Evolutionary conservation across 1,140 invertebrate species (phyloP), one percentile per base, ranked within the genome.

Genomic region (Reticulitermes speratus): DNA sequence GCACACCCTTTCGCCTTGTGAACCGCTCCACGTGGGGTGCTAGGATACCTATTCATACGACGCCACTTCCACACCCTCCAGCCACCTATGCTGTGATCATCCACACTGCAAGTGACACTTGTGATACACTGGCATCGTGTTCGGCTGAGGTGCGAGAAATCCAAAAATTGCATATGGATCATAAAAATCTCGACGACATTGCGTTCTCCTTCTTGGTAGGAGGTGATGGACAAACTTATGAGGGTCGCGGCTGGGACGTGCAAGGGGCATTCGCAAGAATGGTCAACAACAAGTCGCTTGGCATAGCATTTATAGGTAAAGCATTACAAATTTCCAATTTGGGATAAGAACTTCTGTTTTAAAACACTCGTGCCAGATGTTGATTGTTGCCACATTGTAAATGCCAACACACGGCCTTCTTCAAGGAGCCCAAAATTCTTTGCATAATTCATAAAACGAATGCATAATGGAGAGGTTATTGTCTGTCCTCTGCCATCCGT

Each of bases 241-340:
- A 96, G 89, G 96, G 95, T 7, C 92, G 96, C 21, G 96, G 95
- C 9, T 97, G 95, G 95, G 91, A 93, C 32, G 89, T 90, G 1
- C 87, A 93, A 1, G 96, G 96, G 0, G 94, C 95, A 0, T 69
- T 65, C 52, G 32, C 82, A 44, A 23, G 2, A 38, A 95, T 96
- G 88, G 96, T 94, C 90, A 96, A 97, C 89, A 89, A 88, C 44
- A 92, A 94, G 84, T 94, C 94, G 86, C 92, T 96, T 45, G 94
- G 94, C 30, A 93, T 95, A 87, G 94, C 93, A 85, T 89, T 95
- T 30, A 92, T 95, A 75, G 94, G 94, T 86, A 83, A 84, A 12
- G 45, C 45, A 48, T 2, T 38, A 38, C 45, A 3, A 9, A 48
- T 48, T 48, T 48, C 45, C 45, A 16, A 48, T 45, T 45, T 45